phyloP scores from a whole-genome alignment of 2,113 vertebrate genomes.

The Chrysochloris asiatica region DNA sequence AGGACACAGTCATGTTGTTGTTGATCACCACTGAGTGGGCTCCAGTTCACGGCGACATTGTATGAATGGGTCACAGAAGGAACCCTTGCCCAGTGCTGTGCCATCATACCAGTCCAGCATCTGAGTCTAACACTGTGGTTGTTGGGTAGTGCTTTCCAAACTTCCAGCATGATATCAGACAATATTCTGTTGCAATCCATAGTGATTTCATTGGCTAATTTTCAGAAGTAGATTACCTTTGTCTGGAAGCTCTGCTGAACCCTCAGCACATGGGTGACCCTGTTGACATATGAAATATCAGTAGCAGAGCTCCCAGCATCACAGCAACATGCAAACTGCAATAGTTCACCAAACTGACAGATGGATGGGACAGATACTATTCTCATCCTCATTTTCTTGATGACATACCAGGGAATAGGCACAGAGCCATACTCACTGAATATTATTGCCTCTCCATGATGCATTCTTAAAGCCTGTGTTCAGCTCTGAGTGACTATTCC shows the following conservation, averaged over 20 bases:
- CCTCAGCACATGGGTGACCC: neutral
- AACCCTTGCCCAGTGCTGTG: neutral
- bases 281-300: neutral
- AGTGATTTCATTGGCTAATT: neutral
- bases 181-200: neutral
- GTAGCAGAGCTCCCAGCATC: neutral
- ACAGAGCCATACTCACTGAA: rapidly evolving
- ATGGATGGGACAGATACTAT: neutral
- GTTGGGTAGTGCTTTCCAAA: neutral
- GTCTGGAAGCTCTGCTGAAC: neutral
- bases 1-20: neutral
- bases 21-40: neutral
- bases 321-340: neutral
- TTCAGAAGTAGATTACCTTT: neutral
- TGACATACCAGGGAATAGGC: neutral
- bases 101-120: too few species aligned
- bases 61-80: too few species aligned
- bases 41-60: too few species aligned
- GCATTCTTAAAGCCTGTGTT: neutral
- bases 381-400: neutral
- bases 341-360: neutral
- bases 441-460: rapidly evolving
- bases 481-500: neutral
- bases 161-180: neutral
- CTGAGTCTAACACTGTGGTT: neutral